Conservation (phyloP, 1,140 invertebrate genomes). For the Zaprionus africanus region DNA sequence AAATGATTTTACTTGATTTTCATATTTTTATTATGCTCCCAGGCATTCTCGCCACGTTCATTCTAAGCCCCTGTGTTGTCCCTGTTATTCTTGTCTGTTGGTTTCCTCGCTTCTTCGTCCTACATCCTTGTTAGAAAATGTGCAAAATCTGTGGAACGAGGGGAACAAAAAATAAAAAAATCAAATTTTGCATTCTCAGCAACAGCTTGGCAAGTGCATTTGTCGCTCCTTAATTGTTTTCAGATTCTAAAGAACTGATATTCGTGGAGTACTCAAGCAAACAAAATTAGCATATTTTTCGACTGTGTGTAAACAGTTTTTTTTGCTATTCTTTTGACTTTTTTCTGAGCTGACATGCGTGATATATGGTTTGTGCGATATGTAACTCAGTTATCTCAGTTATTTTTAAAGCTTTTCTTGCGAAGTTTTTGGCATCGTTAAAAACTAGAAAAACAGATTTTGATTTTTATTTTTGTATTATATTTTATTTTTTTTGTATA, state of each 20-base stretch:
- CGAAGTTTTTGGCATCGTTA: not conserved
- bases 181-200: slow-evolving; percentile 17
- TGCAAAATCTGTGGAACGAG: too few relatives aligned
- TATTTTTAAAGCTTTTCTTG: not conserved
- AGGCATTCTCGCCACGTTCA: slow-evolving; percentile 21
- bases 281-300: slow-evolving; percentile 4
- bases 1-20: slow-evolving; percentile 81
- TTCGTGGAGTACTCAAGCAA: not conserved
- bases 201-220: slow-evolving; percentile 29
- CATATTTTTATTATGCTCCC: slow-evolving; percentile 70
- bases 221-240: slow-evolving; percentile 35
- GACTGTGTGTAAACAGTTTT: not conserved
- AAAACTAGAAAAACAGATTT: not conserved
- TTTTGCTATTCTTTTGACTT: not conserved
- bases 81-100: not conserved
- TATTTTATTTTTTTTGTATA: not conserved
- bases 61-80: slow-evolving; percentile 7
- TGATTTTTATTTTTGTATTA: not conserved
- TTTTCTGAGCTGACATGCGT: not conserved
- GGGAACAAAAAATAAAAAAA: too few relatives aligned
- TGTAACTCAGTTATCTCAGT: not conserved
- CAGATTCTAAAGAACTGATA: not conserved
- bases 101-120: not conserved
- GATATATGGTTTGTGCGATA: not conserved
- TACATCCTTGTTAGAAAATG: not conserved